Evolutionary conservation across 2,888 invertebrate species (phyloP), one percentile per base, ranked within the genome.

Genomic region (Polydrusus tereticollis): DNA sequence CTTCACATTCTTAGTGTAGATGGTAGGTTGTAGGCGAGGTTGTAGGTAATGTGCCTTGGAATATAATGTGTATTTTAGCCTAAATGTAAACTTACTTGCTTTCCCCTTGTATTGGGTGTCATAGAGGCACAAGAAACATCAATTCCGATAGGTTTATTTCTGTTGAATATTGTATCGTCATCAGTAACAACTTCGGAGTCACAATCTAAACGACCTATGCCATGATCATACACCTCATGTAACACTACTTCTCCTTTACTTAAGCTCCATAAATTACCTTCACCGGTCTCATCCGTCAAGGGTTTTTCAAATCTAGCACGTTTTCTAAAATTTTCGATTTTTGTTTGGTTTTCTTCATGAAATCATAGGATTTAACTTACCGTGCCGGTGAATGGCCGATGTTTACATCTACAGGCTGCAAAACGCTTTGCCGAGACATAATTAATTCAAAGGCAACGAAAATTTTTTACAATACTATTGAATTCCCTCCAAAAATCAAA

Each of bases 221-320:
- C 91, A 86, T 89, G 88, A 77, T 90, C 90, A 76, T 88, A 87
- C 65, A 88, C 80, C 59, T 87, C 86, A 75, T 88, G 88, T 18
- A 87, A 83, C 69, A 86, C 84, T 43, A 87, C 85, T 29, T 83
- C 81, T 41, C 80, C 81, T 64, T 77, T 80, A 52, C 80, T 81
- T 57, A 85, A 78, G 65, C 80, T 83, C 85, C 84, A 85, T 23
- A 77, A 57, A 23, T 36, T 69, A 26, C 74, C 72, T 59, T 75
- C 73, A 60, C 72, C 75, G 62, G 66, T 71, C 0, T 68, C 66
- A 36, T 75, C 75, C 55, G 77, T n/a, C n/a, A n/a, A 33, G 36
- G 75, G 71, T 43, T 78, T 76, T 38, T 83, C 82, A 64, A 82
- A 83, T 69, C 84, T 80, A 14, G 83, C 82, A 70, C 83, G 82